Evolutionary conservation across 23 tunicate genomes (phyloP).

Genomic region (Trididemnum clinides): DNA sequence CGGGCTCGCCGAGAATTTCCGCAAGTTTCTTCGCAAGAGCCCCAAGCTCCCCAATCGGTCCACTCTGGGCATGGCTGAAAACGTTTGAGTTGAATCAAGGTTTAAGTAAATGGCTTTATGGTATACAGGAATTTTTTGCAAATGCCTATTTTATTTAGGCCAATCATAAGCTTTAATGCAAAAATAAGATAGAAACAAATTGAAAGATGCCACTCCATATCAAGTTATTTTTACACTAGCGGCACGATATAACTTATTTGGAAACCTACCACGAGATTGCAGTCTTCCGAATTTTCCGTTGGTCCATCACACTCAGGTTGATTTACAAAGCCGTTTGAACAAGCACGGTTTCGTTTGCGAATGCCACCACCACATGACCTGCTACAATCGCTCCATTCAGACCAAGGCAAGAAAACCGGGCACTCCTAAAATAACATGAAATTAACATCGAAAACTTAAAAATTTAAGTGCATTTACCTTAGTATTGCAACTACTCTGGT

Average conservation of each 20-base stretch:
- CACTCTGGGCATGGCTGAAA: slow-evolving; percentile 50
- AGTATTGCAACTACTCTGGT: too few species aligned
- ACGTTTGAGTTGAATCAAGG: background rate
- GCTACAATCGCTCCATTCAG: slow-evolving; percentile 51
- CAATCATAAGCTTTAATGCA: background rate
- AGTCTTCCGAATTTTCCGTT: background rate
- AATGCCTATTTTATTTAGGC: background rate
- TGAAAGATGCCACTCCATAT: background rate
- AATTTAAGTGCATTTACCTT: too few species aligned
- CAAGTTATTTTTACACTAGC: background rate
- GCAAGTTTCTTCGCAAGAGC: slow-evolving; percentile 41
- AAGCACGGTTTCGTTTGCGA: background rate
- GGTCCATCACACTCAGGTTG: slow-evolving; percentile 38
- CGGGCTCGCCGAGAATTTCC: slow-evolving; percentile 37
- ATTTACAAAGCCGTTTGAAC: slow-evolving; percentile 37
- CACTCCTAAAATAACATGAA: slow-evolving; percentile 49
- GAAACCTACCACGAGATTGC: slow-evolving; percentile 42
- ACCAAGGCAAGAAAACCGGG: slow-evolving; percentile 64
- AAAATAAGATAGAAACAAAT: background rate
- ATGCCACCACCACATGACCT: slow-evolving; percentile 73
- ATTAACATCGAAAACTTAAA: too few species aligned
- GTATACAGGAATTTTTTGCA: background rate
- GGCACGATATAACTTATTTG: background rate
- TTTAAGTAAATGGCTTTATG: background rate
- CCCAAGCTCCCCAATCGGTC: slow-evolving; percentile 50